phyloP scores from a whole-genome alignment of 2,797 vertebrate species.

The Decapterus maruadsi region DNA sequence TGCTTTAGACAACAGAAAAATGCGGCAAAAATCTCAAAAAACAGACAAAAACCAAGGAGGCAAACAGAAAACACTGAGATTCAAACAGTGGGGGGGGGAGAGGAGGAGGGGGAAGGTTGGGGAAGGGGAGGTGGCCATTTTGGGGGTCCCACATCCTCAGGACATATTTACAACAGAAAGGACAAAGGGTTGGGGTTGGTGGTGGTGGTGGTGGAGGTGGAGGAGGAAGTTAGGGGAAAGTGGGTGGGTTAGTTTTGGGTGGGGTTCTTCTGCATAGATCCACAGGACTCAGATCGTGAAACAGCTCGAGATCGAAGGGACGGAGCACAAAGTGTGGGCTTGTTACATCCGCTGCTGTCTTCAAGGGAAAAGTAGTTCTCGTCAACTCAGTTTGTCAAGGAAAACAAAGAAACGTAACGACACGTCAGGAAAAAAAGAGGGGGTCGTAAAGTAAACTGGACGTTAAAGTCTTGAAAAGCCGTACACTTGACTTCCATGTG shows the following conservation, averaged over 20 bases:
- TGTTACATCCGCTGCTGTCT: slow-evolving; percentile 69
- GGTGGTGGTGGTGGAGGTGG: slow-evolving; percentile 13
- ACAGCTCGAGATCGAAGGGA: slow-evolving; percentile 61
- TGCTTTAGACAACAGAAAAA: slow-evolving; percentile 81
- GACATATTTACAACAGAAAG: slow-evolving; percentile 86
- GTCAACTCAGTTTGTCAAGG: slow-evolving; percentile 33
- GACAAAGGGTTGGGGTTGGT: slow-evolving; percentile 43
- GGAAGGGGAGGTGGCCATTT: slow-evolving; percentile 26
- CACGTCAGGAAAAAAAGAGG: slow-evolving; percentile 2
- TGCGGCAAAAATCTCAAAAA: slow-evolving; percentile 77
- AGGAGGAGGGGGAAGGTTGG: not conserved
- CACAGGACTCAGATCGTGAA: slow-evolving; percentile 82
- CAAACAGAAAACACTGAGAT: slow-evolving; percentile 80
- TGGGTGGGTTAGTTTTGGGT: slow-evolving; percentile 35
- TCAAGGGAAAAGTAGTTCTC: slow-evolving; percentile 50
- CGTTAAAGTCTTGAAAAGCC: slow-evolving; percentile 18
- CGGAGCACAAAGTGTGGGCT: slow-evolving; percentile 45
- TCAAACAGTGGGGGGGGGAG: slow-evolving; percentile 53
- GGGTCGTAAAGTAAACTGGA: slow-evolving; percentile 5
- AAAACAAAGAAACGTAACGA: slow-evolving; percentile 23
- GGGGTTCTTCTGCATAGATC: slow-evolving; percentile 87
- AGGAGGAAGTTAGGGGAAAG: slow-evolving; percentile 1
- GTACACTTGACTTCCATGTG: slow-evolving; percentile 30
- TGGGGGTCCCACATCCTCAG: slow-evolving; percentile 68
- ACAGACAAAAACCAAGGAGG: slow-evolving; percentile 76